These are phyloP conservation scores for Marcusenius ussheri DNA, from an alignment of 2,113 vertebrate genomes.

Conservation along the genomic window DNA sequence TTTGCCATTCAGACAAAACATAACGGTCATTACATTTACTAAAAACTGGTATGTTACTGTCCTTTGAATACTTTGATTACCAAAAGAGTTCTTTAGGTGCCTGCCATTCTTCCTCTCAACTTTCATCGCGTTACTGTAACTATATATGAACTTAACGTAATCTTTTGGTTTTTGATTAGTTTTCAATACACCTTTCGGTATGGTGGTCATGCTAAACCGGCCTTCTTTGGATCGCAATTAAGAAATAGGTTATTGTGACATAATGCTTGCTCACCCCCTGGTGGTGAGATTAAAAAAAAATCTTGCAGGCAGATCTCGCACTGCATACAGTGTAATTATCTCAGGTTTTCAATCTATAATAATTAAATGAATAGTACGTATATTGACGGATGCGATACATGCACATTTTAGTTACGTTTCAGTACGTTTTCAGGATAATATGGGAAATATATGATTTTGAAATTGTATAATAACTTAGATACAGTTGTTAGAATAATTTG, in stretches of 20 bases:
- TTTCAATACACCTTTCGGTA: background rate
- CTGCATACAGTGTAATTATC: background rate
- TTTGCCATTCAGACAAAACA: background rate
- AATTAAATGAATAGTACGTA: background rate
- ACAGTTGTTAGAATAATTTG: background rate
- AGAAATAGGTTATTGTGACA: slow-evolving; percentile 4
- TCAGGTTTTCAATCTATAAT: background rate
- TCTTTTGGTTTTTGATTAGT: background rate
- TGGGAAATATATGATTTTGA: background rate
- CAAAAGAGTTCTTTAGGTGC: background rate
- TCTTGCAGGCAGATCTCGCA: background rate
- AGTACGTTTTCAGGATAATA: background rate
- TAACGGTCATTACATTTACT: background rate
- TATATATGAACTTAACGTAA: background rate
- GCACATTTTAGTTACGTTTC: background rate
- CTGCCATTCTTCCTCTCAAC: background rate
- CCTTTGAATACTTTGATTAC: background rate
- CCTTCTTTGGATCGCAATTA: background rate
- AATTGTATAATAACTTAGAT: background rate
- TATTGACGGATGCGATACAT: background rate
- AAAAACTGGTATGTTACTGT: too few relatives aligned
- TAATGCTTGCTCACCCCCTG: slow-evolving; percentile 20
- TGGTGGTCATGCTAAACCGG: background rate
- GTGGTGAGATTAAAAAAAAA: slow-evolving; percentile 6
- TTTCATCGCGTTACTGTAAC: background rate